Evolutionary conservation across 2,888 invertebrate species (phyloP).

Genomic region (Scaptomyza polygonia): DNA sequence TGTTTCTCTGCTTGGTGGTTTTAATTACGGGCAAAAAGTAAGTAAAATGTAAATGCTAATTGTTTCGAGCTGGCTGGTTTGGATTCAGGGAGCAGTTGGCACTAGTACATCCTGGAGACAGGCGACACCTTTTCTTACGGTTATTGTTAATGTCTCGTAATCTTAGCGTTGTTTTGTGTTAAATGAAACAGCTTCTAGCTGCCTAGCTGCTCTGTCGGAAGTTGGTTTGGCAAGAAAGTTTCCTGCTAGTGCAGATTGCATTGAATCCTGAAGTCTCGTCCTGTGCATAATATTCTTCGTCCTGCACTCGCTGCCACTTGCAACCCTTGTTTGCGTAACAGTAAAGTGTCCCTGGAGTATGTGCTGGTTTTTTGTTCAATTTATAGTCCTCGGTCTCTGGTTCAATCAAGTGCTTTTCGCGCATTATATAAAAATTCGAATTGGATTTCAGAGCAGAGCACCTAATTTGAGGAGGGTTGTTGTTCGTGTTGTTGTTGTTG

Average conservation of each 20-base stretch:
- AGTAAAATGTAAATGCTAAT: constrained; percentile 76
- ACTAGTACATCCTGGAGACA: constrained; percentile 61
- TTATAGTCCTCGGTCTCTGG: constrained; percentile 14
- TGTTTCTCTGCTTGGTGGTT: constrained; percentile 36
- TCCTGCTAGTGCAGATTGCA: constrained; percentile 43
- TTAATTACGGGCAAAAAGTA: constrained; percentile 65
- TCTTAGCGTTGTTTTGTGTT: constrained; percentile 45
- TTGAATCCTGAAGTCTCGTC: constrained; percentile 13
- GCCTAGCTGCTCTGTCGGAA: constrained; percentile 36
- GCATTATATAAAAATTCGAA: constrained; percentile 82
- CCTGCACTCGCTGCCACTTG: constrained; percentile 47
- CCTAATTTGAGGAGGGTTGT: constrained; percentile 59
- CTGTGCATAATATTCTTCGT: constrained; percentile 15
- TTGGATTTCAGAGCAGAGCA: constrained; percentile 76
- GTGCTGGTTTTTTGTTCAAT: constrained; percentile 12
- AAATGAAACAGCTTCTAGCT: constrained; percentile 68
- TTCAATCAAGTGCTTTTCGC: constrained; percentile 81
- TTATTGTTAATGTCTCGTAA: constrained; percentile 62
- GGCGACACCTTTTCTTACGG: constrained; percentile 73
- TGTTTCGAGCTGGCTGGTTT: constrained; percentile 45
- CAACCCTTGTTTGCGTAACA: constrained; percentile 43
- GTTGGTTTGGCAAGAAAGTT: constrained; percentile 42
- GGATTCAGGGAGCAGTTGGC: constrained; percentile 10
- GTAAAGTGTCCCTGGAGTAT: constrained; percentile 62
- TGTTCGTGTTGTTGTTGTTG: constrained; percentile 35